Evolutionary conservation across 2,888 invertebrate species (phyloP).

Genomic region (Amaurobius ferox): DNA sequence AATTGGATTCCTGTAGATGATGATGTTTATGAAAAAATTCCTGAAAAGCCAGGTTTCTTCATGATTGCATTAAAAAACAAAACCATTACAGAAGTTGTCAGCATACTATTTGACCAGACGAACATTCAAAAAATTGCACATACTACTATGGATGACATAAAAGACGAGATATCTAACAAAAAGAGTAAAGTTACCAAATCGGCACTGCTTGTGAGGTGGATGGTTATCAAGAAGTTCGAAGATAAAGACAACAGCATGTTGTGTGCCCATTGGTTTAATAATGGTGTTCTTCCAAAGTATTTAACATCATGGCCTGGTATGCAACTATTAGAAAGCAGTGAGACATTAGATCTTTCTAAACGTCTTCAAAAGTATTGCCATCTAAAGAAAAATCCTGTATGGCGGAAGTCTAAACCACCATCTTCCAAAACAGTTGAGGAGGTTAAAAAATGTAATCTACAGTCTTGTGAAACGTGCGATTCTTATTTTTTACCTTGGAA

Average conservation of each 20-base stretch:
- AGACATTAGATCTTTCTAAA: slow-evolving; percentile 24
- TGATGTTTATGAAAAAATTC: slow-evolving; percentile 41
- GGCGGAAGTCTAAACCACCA: slow-evolving; percentile 32
- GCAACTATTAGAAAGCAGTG: slow-evolving; percentile 21
- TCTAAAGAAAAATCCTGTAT: slow-evolving; percentile 39
- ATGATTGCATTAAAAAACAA: slow-evolving; percentile 40
- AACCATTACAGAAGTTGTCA: slow-evolving; percentile 29
- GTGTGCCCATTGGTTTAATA: slow-evolving; percentile 60
- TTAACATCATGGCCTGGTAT: slow-evolving; percentile 26
- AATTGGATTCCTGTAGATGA: slow-evolving; percentile 35
- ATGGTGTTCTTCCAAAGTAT: slow-evolving; percentile 34
- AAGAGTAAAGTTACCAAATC: slow-evolving; percentile 58
- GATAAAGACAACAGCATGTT: slow-evolving; percentile 44
- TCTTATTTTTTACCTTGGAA: slow-evolving; percentile 29
- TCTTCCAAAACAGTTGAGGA: slow-evolving; percentile 20
- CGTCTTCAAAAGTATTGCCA: slow-evolving; percentile 43
- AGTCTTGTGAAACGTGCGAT: slow-evolving; percentile 42
- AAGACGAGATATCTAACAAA: slow-evolving; percentile 30
- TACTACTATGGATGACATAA: slow-evolving; percentile 4
- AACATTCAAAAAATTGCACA: slow-evolving; percentile 30
- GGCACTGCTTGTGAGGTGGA: slow-evolving; percentile 32
- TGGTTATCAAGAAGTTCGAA: slow-evolving; percentile 24
- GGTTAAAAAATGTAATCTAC: slow-evolving; percentile 25
- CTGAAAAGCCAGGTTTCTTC: slow-evolving; percentile 41
- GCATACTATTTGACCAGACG: slow-evolving; percentile 9